These are phyloP conservation scores for Channa argus DNA, from an alignment of 2,113 vertebrate species.

Conservation along the genomic window DNA sequence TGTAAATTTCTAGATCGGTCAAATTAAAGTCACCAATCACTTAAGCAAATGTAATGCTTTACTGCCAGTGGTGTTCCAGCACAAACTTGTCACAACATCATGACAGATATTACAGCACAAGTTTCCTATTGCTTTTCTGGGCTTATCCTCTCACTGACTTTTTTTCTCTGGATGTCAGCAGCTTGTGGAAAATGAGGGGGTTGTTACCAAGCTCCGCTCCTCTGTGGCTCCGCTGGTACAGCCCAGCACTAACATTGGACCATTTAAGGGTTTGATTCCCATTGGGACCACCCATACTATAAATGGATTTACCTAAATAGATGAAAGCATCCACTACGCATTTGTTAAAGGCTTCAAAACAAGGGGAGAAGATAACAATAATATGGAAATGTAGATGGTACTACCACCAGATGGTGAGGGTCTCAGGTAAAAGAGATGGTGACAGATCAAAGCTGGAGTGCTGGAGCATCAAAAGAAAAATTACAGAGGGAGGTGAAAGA, in stretches of 20 bases:
- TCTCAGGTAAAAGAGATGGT: neutral
- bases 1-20: constrained; percentile 42
- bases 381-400: constrained; percentile 17
- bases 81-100: constrained; percentile 61
- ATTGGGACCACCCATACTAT: constrained; percentile 63
- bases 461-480: neutral
- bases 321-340: constrained; percentile 38
- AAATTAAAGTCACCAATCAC: constrained; percentile 52
- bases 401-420: neutral
- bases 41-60: constrained; percentile 51
- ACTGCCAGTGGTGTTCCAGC: constrained; percentile 44
- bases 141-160: constrained; percentile 32
- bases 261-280: constrained; percentile 78
- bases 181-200: constrained; percentile 60
- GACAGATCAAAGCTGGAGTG: neutral
- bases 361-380: constrained; percentile 1
- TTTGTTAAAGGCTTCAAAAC: constrained; percentile 26
- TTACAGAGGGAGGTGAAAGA: neutral
- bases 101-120: constrained; percentile 58
- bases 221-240: constrained; percentile 45
- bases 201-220: constrained; percentile 36
- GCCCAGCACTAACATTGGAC: constrained; percentile 65
- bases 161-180: constrained; percentile 20
- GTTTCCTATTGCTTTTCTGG: constrained; percentile 70
- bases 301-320: constrained; percentile 62